Evolutionary conservation across 2,888 invertebrate species (phyloP).

Genomic region (Andrena bucephala): DNA sequence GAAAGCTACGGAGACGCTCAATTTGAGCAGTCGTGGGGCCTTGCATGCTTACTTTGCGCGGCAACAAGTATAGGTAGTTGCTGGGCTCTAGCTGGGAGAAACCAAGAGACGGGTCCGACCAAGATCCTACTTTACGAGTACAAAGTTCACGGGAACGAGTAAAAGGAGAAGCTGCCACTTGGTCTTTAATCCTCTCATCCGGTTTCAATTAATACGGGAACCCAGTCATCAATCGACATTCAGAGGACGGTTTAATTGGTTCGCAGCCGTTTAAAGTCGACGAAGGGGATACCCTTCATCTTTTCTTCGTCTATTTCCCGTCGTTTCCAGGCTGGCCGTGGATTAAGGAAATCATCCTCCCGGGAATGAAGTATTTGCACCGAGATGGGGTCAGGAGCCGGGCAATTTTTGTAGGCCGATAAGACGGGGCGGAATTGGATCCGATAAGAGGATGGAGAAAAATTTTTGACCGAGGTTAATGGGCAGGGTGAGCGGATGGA

Average conservation of each 20-base stretch:
- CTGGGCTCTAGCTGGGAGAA: not conserved
- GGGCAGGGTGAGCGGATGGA: constrained; percentile 18
- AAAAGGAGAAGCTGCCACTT: constrained; percentile 36
- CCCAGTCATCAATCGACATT: constrained; percentile 32
- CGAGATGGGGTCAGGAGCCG: not conserved
- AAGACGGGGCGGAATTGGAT: constrained; percentile 51
- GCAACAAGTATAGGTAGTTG: constrained; percentile 6
- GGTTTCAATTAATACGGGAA: constrained; percentile 65
- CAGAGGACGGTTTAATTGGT: constrained; percentile 45
- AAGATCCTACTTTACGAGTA: not conserved
- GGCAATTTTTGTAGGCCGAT: constrained; percentile 45
- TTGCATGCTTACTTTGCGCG: constrained; percentile 5
- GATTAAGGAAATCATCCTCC: constrained; percentile 57
- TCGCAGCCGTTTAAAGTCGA: constrained; percentile 41
- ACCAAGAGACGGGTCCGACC: not conserved
- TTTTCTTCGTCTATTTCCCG: constrained; percentile 6
- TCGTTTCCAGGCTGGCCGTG: not conserved
- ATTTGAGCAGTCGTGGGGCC: not conserved
- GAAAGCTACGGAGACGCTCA: not conserved
- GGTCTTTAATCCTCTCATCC: constrained; percentile 63
- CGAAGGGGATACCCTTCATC: constrained; percentile 6
- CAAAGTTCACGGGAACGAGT: not conserved
- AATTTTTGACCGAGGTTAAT: constrained; percentile 48
- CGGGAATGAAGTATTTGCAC: constrained; percentile 42
- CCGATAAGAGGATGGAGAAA: constrained; percentile 54